Evolutionary conservation across 2,888 invertebrate species (phyloP).

Genomic region (Drosophila falleni): DNA sequence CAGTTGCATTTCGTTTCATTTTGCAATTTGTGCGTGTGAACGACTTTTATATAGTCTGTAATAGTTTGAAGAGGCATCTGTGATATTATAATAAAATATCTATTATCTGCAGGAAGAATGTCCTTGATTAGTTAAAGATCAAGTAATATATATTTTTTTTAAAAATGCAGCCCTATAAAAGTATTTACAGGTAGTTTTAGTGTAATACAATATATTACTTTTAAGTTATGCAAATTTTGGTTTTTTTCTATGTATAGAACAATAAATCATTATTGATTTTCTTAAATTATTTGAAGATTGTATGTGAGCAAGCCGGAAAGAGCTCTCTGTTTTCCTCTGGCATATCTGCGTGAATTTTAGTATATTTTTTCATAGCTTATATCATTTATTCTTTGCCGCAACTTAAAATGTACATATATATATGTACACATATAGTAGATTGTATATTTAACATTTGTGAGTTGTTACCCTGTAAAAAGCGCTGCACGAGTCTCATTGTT

Average conservation of each 20-base stretch:
- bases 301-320: neutral
- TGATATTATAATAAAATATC: neutral
- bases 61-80: neutral
- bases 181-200: too few species aligned
- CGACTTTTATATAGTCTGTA: neutral
- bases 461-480: slow-evolving; percentile 18
- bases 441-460: neutral
- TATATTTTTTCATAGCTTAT: slow-evolving; percentile 1
- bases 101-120: too few species aligned
- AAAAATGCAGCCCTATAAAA: too few species aligned
- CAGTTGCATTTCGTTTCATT: slow-evolving; percentile 16
- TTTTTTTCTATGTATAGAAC: neutral
- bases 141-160: too few species aligned
- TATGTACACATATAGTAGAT: neutral
- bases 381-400: slow-evolving; percentile 47
- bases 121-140: too few species aligned
- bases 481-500: slow-evolving; percentile 22
- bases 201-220: too few species aligned
- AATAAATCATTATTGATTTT: neutral
- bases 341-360: neutral
- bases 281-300: neutral
- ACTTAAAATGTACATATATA: slow-evolving; percentile 33
- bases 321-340: neutral
- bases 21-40: slow-evolving; percentile 17
- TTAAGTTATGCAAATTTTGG: too few species aligned